Base-by-base conservation (phyloP, 2,113 vertebrate genomes). In the Campylorhamphus procurvoides region DNA sequence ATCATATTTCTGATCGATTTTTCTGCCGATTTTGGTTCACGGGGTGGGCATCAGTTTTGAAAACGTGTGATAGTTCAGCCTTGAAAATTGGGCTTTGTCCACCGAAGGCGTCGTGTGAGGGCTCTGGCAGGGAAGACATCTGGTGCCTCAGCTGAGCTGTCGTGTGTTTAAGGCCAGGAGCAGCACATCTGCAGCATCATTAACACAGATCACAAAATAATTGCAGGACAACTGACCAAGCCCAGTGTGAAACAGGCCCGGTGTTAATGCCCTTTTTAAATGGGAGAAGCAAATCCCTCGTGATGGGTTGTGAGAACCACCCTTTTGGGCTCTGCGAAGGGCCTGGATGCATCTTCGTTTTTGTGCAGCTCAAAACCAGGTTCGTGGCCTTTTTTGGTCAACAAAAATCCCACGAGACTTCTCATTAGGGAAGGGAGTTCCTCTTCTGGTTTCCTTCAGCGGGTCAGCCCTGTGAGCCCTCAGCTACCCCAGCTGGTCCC, bases 71-170 rank as follows among this genome's bases (percentile, higher is more conserved):
- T 40, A n/a, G 76, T 55, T 55, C 69, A 58, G 64, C 71, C 63
- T 59, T 23, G 50, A 81, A 47, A 87, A 80, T 18, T 16, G 84
- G 79, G 95, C 95, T 96, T 96, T 95, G 93, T 93, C 91, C 75
- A 78, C 63, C 1, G 2, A 62, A 87, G 87, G 7, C 75, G 1
- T 15, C 1, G 18, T 82, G 87, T 87, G 77, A 69, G 94, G 84
- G 87, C 93, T 80, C 80, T 91, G 3, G 19, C 87, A 63, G 77
- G 80, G 84, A 76, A 29, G 84, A 92, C 89, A 94, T 91, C 89
- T 93, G 96, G 95, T 86, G 68, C 83, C 76, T 49, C 86, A 62
- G 87, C 75, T 71, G 80, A 90, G 85, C 94, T 74, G 64, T 50
- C 0, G 7, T 76, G 63, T 73, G 7, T 80, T 83, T 87, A 25